Evolutionary conservation across 2,888 invertebrate species (phyloP).

Genomic region (Cepaea hortensis): DNA sequence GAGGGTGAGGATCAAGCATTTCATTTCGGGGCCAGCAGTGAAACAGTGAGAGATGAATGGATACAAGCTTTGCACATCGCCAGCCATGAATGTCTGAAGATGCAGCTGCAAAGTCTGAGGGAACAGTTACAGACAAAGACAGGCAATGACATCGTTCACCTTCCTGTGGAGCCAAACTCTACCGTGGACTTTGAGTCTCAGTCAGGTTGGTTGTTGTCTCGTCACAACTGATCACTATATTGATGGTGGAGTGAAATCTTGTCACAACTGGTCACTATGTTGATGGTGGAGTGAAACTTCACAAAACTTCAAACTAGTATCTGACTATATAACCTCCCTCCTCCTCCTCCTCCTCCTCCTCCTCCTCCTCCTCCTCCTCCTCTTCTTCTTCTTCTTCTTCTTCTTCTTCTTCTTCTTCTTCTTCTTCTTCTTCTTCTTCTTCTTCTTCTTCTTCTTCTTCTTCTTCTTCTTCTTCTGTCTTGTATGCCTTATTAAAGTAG

Average conservation of each 20-base stretch:
- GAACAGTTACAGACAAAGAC: constrained; percentile 73
- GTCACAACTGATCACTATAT: background rate
- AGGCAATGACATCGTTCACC: constrained; percentile 71
- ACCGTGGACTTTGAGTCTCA: constrained; percentile 65
- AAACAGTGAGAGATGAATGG: constrained; percentile 90
- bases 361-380: background rate
- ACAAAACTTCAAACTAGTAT: no score
- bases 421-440: background rate
- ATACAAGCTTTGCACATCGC: constrained; percentile 88
- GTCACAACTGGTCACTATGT: background rate
- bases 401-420: background rate
- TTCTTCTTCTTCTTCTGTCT: background rate
- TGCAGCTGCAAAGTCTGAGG: constrained; percentile 81
- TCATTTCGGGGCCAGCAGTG: constrained; percentile 87
- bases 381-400: background rate
- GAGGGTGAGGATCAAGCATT: constrained; percentile 85
- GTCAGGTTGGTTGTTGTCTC: constrained; percentile 51
- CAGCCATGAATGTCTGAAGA: constrained; percentile 88
- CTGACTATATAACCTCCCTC: background rate
- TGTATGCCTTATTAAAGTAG: background rate
- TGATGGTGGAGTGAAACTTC: no score
- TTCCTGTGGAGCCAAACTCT: constrained; percentile 60
- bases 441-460: background rate
- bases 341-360: background rate
- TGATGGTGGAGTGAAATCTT: background rate